A percentile compares a stretch with the other conserved stretches of the same genome.
These are phyloP conservation scores for Lota lota DNA, from an alignment of 2,113 vertebrate species.

Conservation along the genomic window DNA sequence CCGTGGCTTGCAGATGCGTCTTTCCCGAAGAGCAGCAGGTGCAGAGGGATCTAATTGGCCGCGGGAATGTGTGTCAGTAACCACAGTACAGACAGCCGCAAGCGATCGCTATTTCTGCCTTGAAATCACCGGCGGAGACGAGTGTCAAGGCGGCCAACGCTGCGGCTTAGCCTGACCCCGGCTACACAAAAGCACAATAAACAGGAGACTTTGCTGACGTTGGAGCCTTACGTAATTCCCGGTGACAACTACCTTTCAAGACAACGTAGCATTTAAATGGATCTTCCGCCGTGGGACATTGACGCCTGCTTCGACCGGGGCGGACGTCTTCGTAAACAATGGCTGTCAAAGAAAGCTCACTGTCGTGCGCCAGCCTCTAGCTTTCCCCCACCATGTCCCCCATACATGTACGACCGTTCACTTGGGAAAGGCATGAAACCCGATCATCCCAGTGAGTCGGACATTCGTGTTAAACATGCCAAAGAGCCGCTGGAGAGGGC, in stretches of 20 bases:
- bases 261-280: constrained; percentile 55
- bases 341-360: constrained; percentile 66
- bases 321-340: constrained; percentile 77
- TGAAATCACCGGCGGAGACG: constrained; percentile 39
- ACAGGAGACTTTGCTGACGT: constrained; percentile 67
- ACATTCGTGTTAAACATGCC: background rate
- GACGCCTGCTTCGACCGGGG: no score
- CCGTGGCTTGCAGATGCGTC: no score
- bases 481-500: no score
- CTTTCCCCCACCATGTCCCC: constrained; percentile 54
- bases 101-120: constrained; percentile 18
- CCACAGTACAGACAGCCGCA: no score
- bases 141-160: constrained; percentile 39
- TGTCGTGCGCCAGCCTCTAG: constrained; percentile 52
- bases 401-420: constrained; percentile 12
- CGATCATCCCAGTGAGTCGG: background rate
- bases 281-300: no score
- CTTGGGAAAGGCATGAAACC: no score
- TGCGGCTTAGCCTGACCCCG: constrained; percentile 41
- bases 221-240: constrained; percentile 74
- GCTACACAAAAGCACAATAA: constrained; percentile 35
- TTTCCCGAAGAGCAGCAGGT: constrained; percentile 40
- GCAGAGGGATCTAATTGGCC: constrained; percentile 17
- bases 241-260: constrained; percentile 60
- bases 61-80: no score